These are phyloP conservation scores for Cataglyphis livida DNA, from an alignment of 2,888 invertebrate species.

Conservation along the genomic window DNA sequence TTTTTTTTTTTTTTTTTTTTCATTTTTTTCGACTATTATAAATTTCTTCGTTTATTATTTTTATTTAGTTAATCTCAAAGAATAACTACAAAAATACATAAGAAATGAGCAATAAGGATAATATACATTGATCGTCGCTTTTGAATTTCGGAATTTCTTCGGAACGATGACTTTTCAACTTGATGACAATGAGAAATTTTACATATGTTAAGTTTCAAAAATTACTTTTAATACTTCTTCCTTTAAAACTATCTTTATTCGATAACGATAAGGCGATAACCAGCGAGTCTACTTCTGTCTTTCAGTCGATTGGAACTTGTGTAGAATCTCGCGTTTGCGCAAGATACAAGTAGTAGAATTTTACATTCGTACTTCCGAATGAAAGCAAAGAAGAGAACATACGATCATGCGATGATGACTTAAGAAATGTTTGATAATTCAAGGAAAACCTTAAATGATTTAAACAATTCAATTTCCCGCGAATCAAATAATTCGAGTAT, in stretches of 20 bases:
- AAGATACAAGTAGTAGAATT: neutral
- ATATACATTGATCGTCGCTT: neutral
- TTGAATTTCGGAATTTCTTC: neutral
- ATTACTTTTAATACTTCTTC: neutral
- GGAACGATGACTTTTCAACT: neutral
- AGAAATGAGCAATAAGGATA: neutral
- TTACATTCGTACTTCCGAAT: neutral
- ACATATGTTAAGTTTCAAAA: neutral
- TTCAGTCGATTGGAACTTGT: neutral
- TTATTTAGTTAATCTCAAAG: neutral
- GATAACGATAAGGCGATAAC: neutral
- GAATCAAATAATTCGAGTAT: neutral
- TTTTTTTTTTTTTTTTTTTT: neutral
- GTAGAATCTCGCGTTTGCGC: neutral
- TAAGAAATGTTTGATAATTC: conserved; percentile 17
- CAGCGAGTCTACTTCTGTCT: neutral
- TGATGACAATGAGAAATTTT: neutral
- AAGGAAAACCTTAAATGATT: neutral
- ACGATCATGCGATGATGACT: neutral
- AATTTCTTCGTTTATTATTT: neutral
- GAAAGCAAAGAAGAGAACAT: neutral
- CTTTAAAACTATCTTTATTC: neutral
- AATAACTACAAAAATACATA: neutral
- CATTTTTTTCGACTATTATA: neutral
- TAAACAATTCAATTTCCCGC: neutral